Conservation (phyloP, 2,797 vertebrate genomes). For the Scleropages formosus region DNA sequence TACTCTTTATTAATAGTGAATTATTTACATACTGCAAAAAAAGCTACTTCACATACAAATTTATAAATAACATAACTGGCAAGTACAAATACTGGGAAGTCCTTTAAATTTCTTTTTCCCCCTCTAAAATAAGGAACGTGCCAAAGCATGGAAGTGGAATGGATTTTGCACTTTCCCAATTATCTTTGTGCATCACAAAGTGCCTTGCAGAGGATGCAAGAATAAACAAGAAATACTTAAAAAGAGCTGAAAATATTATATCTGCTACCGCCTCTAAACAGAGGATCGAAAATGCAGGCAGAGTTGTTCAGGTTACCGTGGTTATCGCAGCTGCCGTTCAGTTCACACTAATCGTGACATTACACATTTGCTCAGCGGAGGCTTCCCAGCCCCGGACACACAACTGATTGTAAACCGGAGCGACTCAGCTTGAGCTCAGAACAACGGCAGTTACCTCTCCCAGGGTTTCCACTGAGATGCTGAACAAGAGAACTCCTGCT, state of each 20-base stretch:
- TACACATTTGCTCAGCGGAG: constrained; percentile 16
- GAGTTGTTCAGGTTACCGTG: not conserved
- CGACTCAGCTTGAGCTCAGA: not conserved
- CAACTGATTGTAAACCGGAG: not conserved
- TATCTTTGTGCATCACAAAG: not conserved
- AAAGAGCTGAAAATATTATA: constrained; percentile 8
- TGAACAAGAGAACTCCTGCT: no score
- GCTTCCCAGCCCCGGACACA: not conserved
- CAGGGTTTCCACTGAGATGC: no score
- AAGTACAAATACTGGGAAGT: constrained; percentile 7
- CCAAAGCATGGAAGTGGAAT: constrained; percentile 16
- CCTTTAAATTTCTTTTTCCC: constrained; percentile 12
- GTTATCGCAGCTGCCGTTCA: not conserved
- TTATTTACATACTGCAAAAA: constrained; percentile 17
- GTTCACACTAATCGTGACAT: constrained; percentile 9
- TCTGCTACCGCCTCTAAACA: not conserved
- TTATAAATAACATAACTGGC: constrained; percentile 30
- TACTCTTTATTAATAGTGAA: constrained; percentile 18
- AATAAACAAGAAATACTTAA: constrained; percentile 11
- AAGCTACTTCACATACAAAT: not conserved
- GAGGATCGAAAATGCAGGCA: not conserved
- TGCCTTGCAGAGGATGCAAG: not conserved
- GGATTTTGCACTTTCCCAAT: not conserved
- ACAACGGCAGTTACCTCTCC: no score
- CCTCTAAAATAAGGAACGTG: constrained; percentile 23